Percentiles rank a stretch among this genome's conserved stretches.
phyloP scores from a whole-genome alignment of 2,113 vertebrate genomes.

The Centropus unirufus region DNA sequence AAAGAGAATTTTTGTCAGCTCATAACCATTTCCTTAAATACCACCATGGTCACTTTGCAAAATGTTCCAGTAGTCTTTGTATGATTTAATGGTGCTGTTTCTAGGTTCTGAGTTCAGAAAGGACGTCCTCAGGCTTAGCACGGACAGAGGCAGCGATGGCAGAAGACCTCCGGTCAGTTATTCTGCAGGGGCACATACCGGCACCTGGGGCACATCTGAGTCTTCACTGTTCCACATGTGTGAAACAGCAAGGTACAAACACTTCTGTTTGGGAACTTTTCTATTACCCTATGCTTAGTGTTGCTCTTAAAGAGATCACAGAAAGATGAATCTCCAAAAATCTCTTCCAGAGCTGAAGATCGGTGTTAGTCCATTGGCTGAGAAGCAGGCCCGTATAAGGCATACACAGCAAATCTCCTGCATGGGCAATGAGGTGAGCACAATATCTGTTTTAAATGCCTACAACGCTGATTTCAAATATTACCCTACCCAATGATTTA shows the following conservation, averaged over 20 bases:
- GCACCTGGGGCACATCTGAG: neutral
- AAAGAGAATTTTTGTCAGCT: neutral
- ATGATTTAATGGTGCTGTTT: neutral
- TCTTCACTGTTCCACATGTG: neutral
- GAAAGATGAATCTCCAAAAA: neutral
- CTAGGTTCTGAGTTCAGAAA: neutral
- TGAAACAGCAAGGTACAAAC: neutral
- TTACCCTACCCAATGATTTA: fast-evolving
- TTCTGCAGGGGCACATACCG: neutral
- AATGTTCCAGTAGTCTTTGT: neutral
- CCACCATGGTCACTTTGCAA: neutral
- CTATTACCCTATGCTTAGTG: neutral
- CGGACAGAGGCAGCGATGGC: neutral
- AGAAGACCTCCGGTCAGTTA: fast-evolving
- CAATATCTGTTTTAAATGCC: neutral
- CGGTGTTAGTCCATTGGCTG: neutral
- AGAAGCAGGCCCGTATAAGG: fast-evolving
- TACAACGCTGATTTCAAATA: fast-evolving
- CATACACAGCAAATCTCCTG: neutral
- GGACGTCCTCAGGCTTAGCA: fast-evolving
- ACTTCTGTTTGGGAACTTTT: neutral
- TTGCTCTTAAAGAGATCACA: neutral
- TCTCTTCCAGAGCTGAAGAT: neutral
- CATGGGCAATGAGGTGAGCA: neutral
- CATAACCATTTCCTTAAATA: neutral